Conservation (phyloP, 1,140 invertebrate species). For the Drusus annulatus region DNA sequence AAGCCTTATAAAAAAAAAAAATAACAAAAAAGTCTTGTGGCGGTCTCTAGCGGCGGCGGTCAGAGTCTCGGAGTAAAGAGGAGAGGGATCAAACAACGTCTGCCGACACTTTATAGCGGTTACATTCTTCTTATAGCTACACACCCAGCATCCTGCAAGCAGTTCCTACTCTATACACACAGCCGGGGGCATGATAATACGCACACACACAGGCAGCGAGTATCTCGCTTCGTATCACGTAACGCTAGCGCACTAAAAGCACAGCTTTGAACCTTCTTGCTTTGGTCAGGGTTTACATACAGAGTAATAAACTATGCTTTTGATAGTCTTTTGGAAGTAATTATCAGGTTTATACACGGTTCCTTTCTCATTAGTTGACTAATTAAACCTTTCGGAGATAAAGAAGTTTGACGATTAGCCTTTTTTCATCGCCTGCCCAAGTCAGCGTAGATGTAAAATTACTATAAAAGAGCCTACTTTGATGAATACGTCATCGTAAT, state of each 20-base stretch:
- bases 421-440: too few relatives aligned
- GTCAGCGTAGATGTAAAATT: too few relatives aligned
- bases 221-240: constrained; percentile 3
- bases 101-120: constrained; percentile 56
- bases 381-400: neutral
- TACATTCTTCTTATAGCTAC: constrained; percentile 53
- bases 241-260: constrained; percentile 29
- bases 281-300: neutral
- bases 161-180: neutral
- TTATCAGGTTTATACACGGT: neutral
- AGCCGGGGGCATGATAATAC: neutral
- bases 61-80: constrained; percentile 32
- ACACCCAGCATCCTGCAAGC: neutral
- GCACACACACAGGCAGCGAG: neutral
- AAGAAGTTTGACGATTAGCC: too few relatives aligned
- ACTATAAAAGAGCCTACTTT: too few relatives aligned
- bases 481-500: too few relatives aligned
- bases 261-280: constrained; percentile 1
- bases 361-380: constrained; percentile 5
- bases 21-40: constrained; percentile 9
- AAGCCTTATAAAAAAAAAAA: constrained; percentile 21
- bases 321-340: neutral
- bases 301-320: neutral
- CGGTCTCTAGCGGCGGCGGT: constrained; percentile 45
- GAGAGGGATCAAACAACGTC: constrained; percentile 52